Conservation (phyloP, 2,888 invertebrate species). For the Macaria liturata region DNA sequence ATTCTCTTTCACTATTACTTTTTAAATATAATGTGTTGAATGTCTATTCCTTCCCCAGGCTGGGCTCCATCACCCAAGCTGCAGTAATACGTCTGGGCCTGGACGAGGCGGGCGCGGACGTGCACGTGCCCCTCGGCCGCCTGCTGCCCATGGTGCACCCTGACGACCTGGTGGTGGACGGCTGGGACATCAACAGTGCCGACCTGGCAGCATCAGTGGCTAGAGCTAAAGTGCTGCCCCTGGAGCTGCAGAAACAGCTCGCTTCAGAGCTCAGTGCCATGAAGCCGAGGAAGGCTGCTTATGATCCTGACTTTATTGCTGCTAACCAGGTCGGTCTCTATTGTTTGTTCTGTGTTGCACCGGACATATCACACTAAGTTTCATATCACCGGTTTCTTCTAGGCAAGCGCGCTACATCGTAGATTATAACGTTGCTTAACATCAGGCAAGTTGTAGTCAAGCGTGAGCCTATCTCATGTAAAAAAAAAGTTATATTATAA, state of each 20-base stretch:
- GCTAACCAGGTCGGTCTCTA: slow-evolving; percentile 90
- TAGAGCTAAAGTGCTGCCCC: slow-evolving; percentile 93
- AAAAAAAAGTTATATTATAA: too few relatives aligned
- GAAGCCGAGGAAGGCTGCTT: slow-evolving; percentile 94
- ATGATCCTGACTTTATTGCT: slow-evolving; percentile 96
- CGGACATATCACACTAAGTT: too few relatives aligned
- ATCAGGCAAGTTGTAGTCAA: too few relatives aligned
- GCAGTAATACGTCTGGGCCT: slow-evolving; percentile 93
- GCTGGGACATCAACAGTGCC: slow-evolving; percentile 93
- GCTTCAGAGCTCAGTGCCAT: slow-evolving; percentile 87
- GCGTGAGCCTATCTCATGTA: too few relatives aligned
- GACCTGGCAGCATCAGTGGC: slow-evolving; percentile 94
- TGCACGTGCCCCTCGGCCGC: slow-evolving; percentile 91
- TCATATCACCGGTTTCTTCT: too few relatives aligned
- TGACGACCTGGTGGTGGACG: slow-evolving; percentile 92
- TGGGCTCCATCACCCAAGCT: slow-evolving; percentile 95
- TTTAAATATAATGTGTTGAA: too few relatives aligned
- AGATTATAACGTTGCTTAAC: too few relatives aligned
- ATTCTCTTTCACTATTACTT: too few relatives aligned
- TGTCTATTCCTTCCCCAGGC: slow-evolving; percentile 65
- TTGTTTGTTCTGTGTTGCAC: too few relatives aligned
- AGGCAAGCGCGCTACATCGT: too few relatives aligned
- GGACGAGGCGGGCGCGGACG: slow-evolving; percentile 86
- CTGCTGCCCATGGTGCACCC: slow-evolving; percentile 95
- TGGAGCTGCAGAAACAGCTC: slow-evolving; percentile 90